These are phyloP conservation scores for Drosophila algonquin DNA, from an alignment of 2,888 invertebrate genomes.

Conservation along the genomic window DNA sequence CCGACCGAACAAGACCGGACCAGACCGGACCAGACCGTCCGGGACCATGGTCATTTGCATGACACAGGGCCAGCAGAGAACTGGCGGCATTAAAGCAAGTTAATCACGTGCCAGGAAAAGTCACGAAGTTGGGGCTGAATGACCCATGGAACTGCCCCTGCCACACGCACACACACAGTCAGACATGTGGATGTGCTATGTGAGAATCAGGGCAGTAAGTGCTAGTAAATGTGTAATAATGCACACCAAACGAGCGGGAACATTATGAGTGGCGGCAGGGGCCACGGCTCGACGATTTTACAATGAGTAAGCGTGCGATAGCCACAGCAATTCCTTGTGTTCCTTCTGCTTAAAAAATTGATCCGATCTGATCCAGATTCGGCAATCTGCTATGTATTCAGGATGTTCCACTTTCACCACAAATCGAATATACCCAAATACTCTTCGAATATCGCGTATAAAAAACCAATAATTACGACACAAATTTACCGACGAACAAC, in stretches of 20 bases:
- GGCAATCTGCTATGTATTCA: too few species aligned
- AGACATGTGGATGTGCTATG: background rate
- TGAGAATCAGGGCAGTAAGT: conserved; percentile 30
- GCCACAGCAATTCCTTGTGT: too few species aligned
- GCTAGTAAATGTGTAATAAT: conserved; percentile 46
- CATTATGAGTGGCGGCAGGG: too few species aligned
- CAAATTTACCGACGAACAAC: background rate
- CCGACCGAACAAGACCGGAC: conserved; percentile 2
- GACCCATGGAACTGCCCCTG: conserved; percentile 33
- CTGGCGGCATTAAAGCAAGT: conserved; percentile 46
- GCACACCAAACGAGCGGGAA: conserved; percentile 23
- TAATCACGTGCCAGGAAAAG: conserved; percentile 77
- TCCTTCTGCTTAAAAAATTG: too few species aligned
- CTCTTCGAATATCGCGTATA: background rate
- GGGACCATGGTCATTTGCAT: conserved; percentile 53
- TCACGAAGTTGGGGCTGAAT: conserved; percentile 55
- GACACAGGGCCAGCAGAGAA: conserved; percentile 28
- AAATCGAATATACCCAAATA: too few species aligned
- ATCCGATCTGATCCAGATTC: too few species aligned
- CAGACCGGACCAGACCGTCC: conserved; percentile 44
- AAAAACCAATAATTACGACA: conserved; percentile 15
- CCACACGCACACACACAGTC: conserved; percentile 1
- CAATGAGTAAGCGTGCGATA: too few species aligned
- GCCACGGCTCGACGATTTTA: too few species aligned
- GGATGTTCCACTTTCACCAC: too few species aligned